Conservation (phyloP, 2,888 invertebrate genomes). For the Drosophila buzzatii region DNA sequence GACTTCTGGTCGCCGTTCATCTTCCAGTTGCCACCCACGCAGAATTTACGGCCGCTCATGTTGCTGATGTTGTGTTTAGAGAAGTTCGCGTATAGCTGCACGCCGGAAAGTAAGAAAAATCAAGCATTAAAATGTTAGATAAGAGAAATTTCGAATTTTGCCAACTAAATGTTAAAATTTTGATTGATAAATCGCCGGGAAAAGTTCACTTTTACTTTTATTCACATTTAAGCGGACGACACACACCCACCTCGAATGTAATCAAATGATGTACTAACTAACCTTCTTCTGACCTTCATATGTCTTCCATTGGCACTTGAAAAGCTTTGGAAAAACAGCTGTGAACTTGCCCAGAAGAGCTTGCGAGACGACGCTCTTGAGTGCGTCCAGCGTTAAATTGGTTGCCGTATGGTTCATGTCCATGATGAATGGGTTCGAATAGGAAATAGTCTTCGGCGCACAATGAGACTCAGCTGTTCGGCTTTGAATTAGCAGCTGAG, state of each 20-base stretch:
- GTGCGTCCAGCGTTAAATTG: slow-evolving; percentile 43
- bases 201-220: slow-evolving; percentile 31
- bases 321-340: slow-evolving; percentile 79
- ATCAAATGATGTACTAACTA: slow-evolving; percentile 69
- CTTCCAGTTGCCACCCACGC: slow-evolving; percentile 99
- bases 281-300: slow-evolving; percentile 79
- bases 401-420: slow-evolving; percentile 51
- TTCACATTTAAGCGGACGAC: slow-evolving; percentile 20
- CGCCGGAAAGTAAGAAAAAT: slow-evolving; percentile 14
- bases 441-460: neutral
- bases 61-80: slow-evolving; percentile 35
- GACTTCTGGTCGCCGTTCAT: slow-evolving; percentile 97
- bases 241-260: slow-evolving; percentile 71
- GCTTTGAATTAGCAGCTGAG: neutral
- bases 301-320: slow-evolving; percentile 70
- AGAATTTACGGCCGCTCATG: slow-evolving; percentile 94
- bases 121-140: neutral
- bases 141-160: slow-evolving; percentile 26
- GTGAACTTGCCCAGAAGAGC: slow-evolving; percentile 66
- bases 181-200: slow-evolving; percentile 53
- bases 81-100: slow-evolving; percentile 65
- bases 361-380: slow-evolving; percentile 56
- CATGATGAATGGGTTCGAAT: slow-evolving; percentile 36
- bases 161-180: slow-evolving; percentile 31
- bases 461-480: neutral